Percentiles rank a stretch among this genome's conserved stretches.
Conservation (phyloP, 2,888 invertebrate species). For the Linnaemya vulpina region DNA sequence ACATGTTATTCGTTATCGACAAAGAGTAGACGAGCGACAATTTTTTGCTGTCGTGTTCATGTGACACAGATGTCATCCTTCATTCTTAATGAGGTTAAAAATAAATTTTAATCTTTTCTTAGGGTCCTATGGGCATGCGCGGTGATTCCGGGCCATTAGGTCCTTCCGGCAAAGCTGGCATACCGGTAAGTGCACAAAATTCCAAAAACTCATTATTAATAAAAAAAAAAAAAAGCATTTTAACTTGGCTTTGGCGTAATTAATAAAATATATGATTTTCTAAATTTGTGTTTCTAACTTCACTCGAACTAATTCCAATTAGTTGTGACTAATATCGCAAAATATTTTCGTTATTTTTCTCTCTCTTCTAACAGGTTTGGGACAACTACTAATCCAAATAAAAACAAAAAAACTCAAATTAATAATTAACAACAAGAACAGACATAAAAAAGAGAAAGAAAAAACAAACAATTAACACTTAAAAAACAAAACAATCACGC, state of each 20-base stretch:
- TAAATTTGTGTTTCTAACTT: slow-evolving; percentile 63
- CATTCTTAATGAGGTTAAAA: too few relatives aligned
- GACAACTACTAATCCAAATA: slow-evolving; percentile 81
- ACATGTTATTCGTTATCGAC: too few relatives aligned
- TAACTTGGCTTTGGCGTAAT: slow-evolving; percentile 54
- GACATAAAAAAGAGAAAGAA: slow-evolving; percentile 61
- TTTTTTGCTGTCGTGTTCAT: too few relatives aligned
- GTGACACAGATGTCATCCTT: too few relatives aligned
- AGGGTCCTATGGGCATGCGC: slow-evolving; percentile 83
- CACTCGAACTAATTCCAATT: slow-evolving; percentile 67
- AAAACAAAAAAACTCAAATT: slow-evolving; percentile 74
- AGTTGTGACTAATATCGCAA: slow-evolving; percentile 76
- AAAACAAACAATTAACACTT: slow-evolving; percentile 59
- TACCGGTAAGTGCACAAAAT: slow-evolving; percentile 80
- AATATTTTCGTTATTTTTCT: slow-evolving; percentile 72
- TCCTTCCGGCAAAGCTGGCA: slow-evolving; percentile 83
- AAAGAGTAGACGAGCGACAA: too few relatives aligned
- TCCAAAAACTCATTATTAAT: background rate
- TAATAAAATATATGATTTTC: slow-evolving; percentile 27
- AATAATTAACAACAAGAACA: slow-evolving; percentile 56
- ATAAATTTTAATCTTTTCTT: slow-evolving; percentile 4
- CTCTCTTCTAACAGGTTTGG: slow-evolving; percentile 82
- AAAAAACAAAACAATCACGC: slow-evolving; percentile 59
- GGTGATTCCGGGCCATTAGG: slow-evolving; percentile 82
- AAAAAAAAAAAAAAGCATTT: background rate